phyloP scores from a whole-genome alignment of 2,888 invertebrate genomes.

The Pseudococcus jackbeardsleyi region DNA sequence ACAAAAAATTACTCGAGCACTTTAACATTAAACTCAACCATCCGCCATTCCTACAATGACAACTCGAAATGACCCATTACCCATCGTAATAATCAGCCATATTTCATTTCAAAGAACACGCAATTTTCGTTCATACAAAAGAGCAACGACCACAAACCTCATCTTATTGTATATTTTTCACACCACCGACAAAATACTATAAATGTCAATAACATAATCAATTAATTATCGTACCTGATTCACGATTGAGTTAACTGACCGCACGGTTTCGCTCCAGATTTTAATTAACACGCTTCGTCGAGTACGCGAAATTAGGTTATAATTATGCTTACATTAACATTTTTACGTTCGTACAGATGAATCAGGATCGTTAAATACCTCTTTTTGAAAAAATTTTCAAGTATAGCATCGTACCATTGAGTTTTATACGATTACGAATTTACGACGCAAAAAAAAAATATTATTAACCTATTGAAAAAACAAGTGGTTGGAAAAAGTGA shows the following conservation, averaged over 20 bases:
- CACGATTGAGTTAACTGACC: slow-evolving; percentile 35
- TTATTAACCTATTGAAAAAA: neutral
- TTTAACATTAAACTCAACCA: no score
- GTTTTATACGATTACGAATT: neutral
- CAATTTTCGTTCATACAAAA: neutral
- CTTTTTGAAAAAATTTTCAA: neutral
- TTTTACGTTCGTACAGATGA: neutral
- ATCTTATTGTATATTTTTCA: neutral
- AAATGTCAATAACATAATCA: slow-evolving; percentile 15
- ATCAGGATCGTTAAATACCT: neutral
- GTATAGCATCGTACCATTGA: neutral
- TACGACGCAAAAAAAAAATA: neutral
- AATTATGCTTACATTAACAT: neutral
- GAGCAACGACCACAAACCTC: neutral
- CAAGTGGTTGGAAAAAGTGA: slow-evolving; percentile 4
- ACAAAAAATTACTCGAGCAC: no score
- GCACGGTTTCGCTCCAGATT: slow-evolving; percentile 29
- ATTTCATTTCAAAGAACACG: neutral
- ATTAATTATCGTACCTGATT: slow-evolving; percentile 18
- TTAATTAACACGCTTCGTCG: neutral
- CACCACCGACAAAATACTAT: neutral
- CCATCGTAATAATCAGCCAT: no score
- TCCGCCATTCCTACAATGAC: no score
- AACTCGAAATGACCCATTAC: no score
- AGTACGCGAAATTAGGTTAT: slow-evolving; percentile 32